A percentile compares a stretch with the other conserved stretches of the same genome.
Conservation (phyloP, 1,140 invertebrate genomes). For the fruit fly (Drosophila melanogaster) region Release_6_plus_ISO1_MT NT_037436.4:4718001-4718500, state of each 20-base stretch:
- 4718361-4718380: slow-evolving; percentile 21
- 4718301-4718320: slow-evolving; percentile 46
- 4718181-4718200: slow-evolving; percentile 33
- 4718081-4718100: not conserved
- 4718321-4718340: slow-evolving; percentile 41
- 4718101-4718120: not conserved
- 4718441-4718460: slow-evolving; percentile 48
- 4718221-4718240: slow-evolving; percentile 18
- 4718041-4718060: not conserved
- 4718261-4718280: slow-evolving; percentile 38
- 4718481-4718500: slow-evolving; percentile 44
- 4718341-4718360: slow-evolving; percentile 46
- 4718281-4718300: slow-evolving; percentile 25
- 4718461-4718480: slow-evolving; percentile 17
- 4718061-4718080: not conserved
- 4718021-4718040: not conserved
- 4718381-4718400: slow-evolving; percentile 35
- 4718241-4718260: slow-evolving; percentile 26
- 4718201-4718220: slow-evolving; percentile 35
- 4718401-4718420: slow-evolving; percentile 43
- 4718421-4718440: slow-evolving; percentile 39
- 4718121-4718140: not conserved
- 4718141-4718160: slow-evolving; percentile 13
- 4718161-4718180: slow-evolving; percentile 13
- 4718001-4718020: too few species aligned